Evolutionary conservation across 2,888 invertebrate species (phyloP).

Genomic region (Caenorhabditis afra): DNA sequence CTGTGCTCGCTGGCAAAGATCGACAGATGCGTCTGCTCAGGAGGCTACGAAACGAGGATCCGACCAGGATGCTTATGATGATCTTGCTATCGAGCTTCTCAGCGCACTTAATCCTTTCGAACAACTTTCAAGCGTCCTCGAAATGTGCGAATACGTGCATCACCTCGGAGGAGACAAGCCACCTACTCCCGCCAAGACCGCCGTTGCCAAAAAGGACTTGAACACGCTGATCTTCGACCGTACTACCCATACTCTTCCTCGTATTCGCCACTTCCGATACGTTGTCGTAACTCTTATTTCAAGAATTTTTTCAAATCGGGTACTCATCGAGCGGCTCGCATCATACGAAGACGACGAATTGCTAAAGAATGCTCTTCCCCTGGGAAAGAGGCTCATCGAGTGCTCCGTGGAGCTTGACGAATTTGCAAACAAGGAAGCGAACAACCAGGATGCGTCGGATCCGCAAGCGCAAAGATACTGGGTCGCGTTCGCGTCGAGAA

Average conservation of each 20-base stretch:
- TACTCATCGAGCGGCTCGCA: constrained; percentile 85
- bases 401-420: constrained; percentile 71
- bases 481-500: constrained; percentile 69
- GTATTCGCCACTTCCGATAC: constrained; percentile 90
- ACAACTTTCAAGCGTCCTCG: constrained; percentile 70
- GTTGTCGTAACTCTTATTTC: constrained; percentile 87
- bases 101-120: constrained; percentile 67
- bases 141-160: constrained; percentile 71
- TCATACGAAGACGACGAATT: constrained; percentile 69
- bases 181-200: not conserved
- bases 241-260: constrained; percentile 86
- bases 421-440: constrained; percentile 69
- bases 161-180: constrained; percentile 72
- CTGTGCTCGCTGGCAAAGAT: constrained; percentile 79
- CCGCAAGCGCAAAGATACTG: constrained; percentile 67
- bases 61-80: constrained; percentile 75
- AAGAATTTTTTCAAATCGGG: constrained; percentile 85
- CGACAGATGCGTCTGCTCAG: constrained; percentile 63
- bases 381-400: constrained; percentile 69
- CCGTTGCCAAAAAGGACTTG: constrained; percentile 34
- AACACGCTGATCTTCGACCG: constrained; percentile 57
- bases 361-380: constrained; percentile 62
- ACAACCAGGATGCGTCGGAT: constrained; percentile 55
- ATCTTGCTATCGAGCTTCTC: constrained; percentile 72
- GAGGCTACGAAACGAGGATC: constrained; percentile 38